Conservation (phyloP, 1,140 invertebrate species). For the Calliphora vicina region DNA sequence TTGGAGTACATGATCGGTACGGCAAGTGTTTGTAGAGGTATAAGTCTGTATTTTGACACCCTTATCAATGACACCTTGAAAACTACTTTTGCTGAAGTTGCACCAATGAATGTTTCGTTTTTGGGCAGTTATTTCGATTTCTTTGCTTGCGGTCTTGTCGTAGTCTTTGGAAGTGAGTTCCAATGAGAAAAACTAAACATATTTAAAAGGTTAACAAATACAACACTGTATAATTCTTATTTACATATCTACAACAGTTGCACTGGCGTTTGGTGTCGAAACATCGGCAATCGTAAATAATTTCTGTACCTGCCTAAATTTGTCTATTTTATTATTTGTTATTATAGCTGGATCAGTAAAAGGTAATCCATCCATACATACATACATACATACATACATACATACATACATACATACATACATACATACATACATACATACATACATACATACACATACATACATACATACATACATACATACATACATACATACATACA, state of each 20-base stretch:
- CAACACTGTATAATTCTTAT: neutral
- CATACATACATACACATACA: too few species aligned
- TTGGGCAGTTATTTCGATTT: slow-evolving; percentile 76
- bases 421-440: too few species aligned
- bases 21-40: slow-evolving; percentile 83
- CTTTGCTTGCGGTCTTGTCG: slow-evolving; percentile 70
- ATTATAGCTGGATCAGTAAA: slow-evolving; percentile 82
- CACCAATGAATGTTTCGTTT: slow-evolving; percentile 68
- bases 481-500: too few species aligned
- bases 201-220: too few species aligned
- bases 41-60: slow-evolving; percentile 79
- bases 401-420: too few species aligned
- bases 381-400: too few species aligned
- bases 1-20: slow-evolving; percentile 91
- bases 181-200: neutral
- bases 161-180: slow-evolving; percentile 68
- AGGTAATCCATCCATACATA: too few species aligned
- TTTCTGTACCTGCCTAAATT: slow-evolving; percentile 83
- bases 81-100: slow-evolving; percentile 58
- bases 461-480: too few species aligned
- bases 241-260: slow-evolving; percentile 45
- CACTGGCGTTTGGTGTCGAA: slow-evolving; percentile 82
- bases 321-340: slow-evolving; percentile 83
- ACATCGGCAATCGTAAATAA: slow-evolving; percentile 86
- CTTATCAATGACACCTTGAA: slow-evolving; percentile 66